Base-by-base conservation (phyloP, 2,888 invertebrate genomes). In the Torymus texanus region DNA sequence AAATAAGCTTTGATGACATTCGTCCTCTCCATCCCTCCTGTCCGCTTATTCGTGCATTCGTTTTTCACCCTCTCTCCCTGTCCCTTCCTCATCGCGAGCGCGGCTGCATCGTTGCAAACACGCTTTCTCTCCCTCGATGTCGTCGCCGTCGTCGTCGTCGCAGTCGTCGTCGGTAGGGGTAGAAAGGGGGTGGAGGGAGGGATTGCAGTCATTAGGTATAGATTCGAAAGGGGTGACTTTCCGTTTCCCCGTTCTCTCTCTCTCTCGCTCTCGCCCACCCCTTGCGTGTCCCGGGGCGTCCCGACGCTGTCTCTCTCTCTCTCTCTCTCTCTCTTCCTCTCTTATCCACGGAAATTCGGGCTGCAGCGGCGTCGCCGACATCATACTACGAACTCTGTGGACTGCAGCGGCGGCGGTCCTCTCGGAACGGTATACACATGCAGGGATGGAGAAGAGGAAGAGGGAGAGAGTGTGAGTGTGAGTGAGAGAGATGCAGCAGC, bases 301-400 rank as follows among this genome's bases (percentile, higher is more conserved):
- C 56, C 71, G 77, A 62, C 21, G 55, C 79, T 75, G 63, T 75
- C 74, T 58, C 75, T 67, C 73, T 73, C 80, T 75, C 81, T 82
- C 80, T 75, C 81, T 82, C 67, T 75, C 74, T 58, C 75, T 67
- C 73, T 73, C 80, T 75, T 81, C 82, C 71, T 85, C 85, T 86
- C 87, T 88, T 87, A 86, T 88, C 87, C 88, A 84, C 84, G 85
- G 85, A 88, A 88, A 88, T 87, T 87, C 84, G 85, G 88, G 85
- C 86, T 85, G 82, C 85, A 77, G 84, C 82, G 78, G 80, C 83
- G 18, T 67, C 85, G 75, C 83, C 82, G 79, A 79, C 83, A 29
- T 67, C 65, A 78, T 78, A 68, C 65, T 24, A 41, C 55, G 68
- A 55, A 77, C 76, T 71, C 71, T 55, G 55, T 50, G 18, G 41